Percentiles rank a stretch among this genome's conserved stretches.
Evolutionary conservation across 2,888 invertebrate species (phyloP).

Genomic region (Graphium colonna): DNA sequence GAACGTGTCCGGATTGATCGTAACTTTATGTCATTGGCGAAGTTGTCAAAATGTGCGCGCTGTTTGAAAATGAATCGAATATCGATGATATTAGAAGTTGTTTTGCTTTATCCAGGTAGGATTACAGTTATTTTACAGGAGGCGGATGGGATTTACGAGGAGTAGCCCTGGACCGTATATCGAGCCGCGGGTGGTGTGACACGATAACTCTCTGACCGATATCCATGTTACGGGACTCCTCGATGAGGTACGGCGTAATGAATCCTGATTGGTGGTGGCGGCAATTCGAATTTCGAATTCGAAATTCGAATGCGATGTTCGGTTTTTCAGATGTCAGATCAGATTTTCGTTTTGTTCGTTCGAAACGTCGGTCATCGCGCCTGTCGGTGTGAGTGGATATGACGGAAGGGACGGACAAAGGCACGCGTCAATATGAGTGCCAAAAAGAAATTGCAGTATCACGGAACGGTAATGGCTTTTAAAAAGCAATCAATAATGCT

Average conservation of each 20-base stretch:
- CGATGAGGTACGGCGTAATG: slow-evolving; percentile 25
- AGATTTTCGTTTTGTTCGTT: neutral
- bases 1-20: slow-evolving; percentile 1
- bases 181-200: slow-evolving; percentile 53
- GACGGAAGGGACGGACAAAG: neutral
- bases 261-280: slow-evolving; percentile 22
- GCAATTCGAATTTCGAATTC: slow-evolving; percentile 19
- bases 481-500: too few relatives aligned
- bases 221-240: slow-evolving; percentile 33
- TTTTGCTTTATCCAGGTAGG: slow-evolving; percentile 28
- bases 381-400: neutral
- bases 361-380: slow-evolving; percentile 12
- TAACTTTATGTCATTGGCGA: slow-evolving; percentile 12
- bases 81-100: neutral
- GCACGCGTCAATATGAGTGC: neutral
- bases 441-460: too few relatives aligned
- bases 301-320: slow-evolving; percentile 11
- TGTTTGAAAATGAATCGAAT: slow-evolving; percentile 1
- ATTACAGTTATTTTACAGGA: slow-evolving; percentile 55
- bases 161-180: slow-evolving; percentile 33
- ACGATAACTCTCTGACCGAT: slow-evolving; percentile 64
- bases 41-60: neutral
- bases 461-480: too few relatives aligned
- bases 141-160: slow-evolving; percentile 37
- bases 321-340: slow-evolving; percentile 10